Evolutionary conservation across 2,797 vertebrate species (phyloP).

Genomic region (Vespertilio murinus): DNA sequence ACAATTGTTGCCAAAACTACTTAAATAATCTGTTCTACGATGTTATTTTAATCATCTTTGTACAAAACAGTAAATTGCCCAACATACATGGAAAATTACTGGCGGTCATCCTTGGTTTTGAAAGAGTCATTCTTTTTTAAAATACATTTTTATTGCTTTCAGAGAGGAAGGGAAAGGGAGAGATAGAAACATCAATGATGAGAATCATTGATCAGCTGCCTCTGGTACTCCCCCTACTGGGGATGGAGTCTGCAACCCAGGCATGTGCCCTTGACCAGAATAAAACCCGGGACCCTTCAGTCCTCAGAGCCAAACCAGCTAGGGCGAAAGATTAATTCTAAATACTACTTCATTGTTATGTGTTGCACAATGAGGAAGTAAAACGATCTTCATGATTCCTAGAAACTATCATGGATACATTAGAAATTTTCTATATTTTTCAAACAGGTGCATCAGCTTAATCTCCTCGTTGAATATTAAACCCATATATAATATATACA

Average conservation of each 20-base stretch:
- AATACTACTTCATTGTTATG: not conserved
- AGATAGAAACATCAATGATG: no score
- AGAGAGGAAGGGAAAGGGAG: no score
- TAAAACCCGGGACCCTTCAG: no score
- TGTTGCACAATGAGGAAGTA: not conserved
- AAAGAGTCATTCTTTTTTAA: no score
- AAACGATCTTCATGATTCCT: not conserved
- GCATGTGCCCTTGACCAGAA: no score
- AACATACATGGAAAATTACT: not conserved
- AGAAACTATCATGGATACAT: not conserved
- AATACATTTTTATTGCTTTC: no score
- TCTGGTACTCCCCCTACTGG: no score
- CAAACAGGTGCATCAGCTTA: not conserved
- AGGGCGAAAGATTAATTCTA: not conserved
- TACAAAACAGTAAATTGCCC: not conserved
- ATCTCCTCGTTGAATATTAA: not conserved
- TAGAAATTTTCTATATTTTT: not conserved
- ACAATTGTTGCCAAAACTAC: not conserved
- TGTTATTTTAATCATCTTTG: not conserved
- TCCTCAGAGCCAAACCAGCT: no score
- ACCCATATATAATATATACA: not conserved
- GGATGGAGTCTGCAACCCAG: no score
- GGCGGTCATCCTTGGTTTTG: not conserved
- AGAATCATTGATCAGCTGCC: no score
- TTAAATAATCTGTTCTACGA: not conserved